Percentiles rank a stretch among this genome's conserved stretches.
These are phyloP conservation scores for Chaetorhynchus papuensis DNA, from an alignment of 2,113 vertebrate species.

Conservation along the genomic window DNA sequence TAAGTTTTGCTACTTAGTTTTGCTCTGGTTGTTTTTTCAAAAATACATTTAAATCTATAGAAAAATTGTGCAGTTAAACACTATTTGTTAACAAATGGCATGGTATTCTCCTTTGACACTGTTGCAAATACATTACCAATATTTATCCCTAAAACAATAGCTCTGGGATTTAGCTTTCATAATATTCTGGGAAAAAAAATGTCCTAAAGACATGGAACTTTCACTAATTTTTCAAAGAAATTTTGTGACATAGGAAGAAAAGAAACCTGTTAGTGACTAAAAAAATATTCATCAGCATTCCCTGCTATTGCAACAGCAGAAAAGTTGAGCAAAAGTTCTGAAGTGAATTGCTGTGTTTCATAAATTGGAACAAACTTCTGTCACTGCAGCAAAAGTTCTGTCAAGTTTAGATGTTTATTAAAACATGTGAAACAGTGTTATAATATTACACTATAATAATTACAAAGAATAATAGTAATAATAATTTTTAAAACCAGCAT, in stretches of 20 bases:
- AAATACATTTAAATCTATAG: not conserved
- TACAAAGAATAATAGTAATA: not conserved
- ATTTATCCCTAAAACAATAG: not conserved
- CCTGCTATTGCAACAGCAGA: not conserved
- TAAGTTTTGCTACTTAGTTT: not conserved
- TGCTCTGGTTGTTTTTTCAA: not conserved
- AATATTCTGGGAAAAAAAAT: not conserved
- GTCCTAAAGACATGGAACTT: not conserved
- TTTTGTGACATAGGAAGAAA: not conserved
- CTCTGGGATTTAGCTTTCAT: not conserved
- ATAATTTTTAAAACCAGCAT: not conserved
- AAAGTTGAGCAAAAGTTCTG: not conserved
- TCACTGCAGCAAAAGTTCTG: not conserved
- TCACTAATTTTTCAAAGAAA: not conserved
- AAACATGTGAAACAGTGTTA: not conserved
- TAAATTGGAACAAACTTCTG: not conserved
- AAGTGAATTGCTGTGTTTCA: not conserved
- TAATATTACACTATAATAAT: not conserved
- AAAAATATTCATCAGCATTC: not conserved
- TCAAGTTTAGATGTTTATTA: not conserved
- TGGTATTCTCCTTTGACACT: not conserved
- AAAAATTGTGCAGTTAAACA: not conserved
- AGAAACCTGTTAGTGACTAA: not conserved
- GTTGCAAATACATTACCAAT: not conserved
- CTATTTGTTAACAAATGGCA: not conserved